Percentiles rank a stretch among this genome's conserved stretches.
phyloP scores from a whole-genome alignment of 2,113 vertebrate species.

The Cynopterus brachyotis region DNA sequence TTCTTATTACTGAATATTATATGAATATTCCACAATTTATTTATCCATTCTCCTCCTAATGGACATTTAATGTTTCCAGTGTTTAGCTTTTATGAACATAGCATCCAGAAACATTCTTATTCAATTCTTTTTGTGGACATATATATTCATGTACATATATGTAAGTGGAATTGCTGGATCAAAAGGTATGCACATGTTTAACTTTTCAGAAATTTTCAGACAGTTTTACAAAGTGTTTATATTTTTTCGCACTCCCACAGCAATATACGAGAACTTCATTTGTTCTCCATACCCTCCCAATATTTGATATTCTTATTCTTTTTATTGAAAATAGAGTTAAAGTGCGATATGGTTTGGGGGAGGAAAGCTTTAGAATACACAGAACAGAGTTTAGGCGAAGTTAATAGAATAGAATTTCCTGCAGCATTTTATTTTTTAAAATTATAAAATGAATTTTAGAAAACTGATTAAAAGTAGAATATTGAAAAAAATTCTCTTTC shows the following conservation, averaged over 20 bases:
- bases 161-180: not conserved
- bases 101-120: not conserved
- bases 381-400: not conserved
- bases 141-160: not conserved
- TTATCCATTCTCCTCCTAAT: not conserved
- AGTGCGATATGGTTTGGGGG: not conserved
- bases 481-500: not conserved
- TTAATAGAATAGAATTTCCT: not conserved
- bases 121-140: not conserved
- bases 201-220: not conserved
- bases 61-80: not conserved
- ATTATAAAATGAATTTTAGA: conserved; percentile 35
- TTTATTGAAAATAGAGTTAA: not conserved
- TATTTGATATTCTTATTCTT: not conserved
- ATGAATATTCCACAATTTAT: not conserved
- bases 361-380: not conserved
- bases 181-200: not conserved
- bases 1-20: not conserved
- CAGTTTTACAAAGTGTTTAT: not conserved
- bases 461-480: not conserved
- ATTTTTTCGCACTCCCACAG: not conserved
- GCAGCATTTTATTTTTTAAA: not conserved
- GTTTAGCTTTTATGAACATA: not conserved
- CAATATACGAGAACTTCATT: not conserved
- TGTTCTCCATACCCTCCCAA: not conserved